Conservation (phyloP, 1,140 invertebrate genomes). For the Mizuhopecten yessoensis region DNA sequence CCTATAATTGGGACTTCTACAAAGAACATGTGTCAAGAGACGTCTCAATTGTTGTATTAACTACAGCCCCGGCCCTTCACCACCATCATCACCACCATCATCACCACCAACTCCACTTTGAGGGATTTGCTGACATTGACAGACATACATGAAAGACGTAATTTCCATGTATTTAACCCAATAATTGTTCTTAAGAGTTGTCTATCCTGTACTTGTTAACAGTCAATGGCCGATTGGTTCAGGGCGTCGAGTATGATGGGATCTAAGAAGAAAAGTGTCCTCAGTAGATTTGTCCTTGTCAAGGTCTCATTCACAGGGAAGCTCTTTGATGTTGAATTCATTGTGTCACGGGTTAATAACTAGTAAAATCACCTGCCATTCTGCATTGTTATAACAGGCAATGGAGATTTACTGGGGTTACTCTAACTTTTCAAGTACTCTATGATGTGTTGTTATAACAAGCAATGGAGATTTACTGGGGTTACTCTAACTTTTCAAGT, state of each 20-base stretch:
- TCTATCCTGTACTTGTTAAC: not conserved
- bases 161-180: not conserved
- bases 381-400: too few species aligned
- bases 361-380: too few species aligned
- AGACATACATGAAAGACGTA: not conserved
- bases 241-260: not conserved
- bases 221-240: not conserved
- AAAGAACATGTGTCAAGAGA: not conserved
- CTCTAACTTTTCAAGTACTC: too few species aligned
- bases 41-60: not conserved
- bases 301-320: not conserved
- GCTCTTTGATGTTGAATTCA: constrained; percentile 12
- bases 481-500: too few species aligned
- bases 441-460: too few species aligned
- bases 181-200: not conserved
- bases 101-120: too few species aligned
- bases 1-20: not conserved
- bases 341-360: not conserved
- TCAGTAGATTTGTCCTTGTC: not conserved
- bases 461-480: too few species aligned
- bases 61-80: not conserved
- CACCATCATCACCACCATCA: too few species aligned
- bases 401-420: too few species aligned
- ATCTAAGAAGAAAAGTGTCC: not conserved
- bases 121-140: not conserved